phyloP scores from a whole-genome alignment of 2,888 invertebrate species.

The Eudasyphora cyanicolor region DNA sequence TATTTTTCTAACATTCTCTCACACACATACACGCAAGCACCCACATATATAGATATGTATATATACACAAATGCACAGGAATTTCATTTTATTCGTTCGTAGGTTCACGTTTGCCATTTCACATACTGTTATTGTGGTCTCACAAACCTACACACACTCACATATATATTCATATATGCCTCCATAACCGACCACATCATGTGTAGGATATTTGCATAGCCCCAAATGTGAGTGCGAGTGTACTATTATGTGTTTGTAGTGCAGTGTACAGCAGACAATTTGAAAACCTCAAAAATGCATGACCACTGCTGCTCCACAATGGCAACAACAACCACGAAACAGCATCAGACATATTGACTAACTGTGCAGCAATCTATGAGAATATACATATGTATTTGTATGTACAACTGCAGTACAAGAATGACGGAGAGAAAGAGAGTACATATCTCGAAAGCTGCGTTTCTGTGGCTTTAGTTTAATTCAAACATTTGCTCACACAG shows the following conservation, averaged over 20 bases:
- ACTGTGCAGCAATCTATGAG: not conserved
- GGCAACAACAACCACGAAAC: not conserved
- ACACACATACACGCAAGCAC: too few relatives aligned
- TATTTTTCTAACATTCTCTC: slow-evolving; percentile 49
- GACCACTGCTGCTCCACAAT: slow-evolving; percentile 40
- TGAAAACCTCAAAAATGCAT: slow-evolving; percentile 51
- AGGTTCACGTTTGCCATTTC: slow-evolving; percentile 17
- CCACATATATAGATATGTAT: too few relatives aligned
- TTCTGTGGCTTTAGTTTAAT: too few relatives aligned
- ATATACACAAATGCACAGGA: too few relatives aligned
- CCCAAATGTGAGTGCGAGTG: not conserved
- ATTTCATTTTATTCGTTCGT: slow-evolving; percentile 43
- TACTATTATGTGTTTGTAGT: not conserved
- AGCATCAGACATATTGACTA: not conserved
- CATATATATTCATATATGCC: not conserved
- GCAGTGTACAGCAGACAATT: slow-evolving; percentile 36
- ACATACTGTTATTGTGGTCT: not conserved
- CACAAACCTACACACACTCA: not conserved
- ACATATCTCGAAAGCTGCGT: too few relatives aligned
- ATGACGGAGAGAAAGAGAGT: too few relatives aligned
- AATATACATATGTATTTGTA: too few relatives aligned
- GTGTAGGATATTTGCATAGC: not conserved
- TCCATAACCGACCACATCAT: not conserved
- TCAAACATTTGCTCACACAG: too few relatives aligned
- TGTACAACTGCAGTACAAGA: too few relatives aligned